A percentile compares a stretch with the other conserved stretches of the same genome.
Conservation (phyloP, 2,797 vertebrate genomes). For the Serranus cabrilla region DNA sequence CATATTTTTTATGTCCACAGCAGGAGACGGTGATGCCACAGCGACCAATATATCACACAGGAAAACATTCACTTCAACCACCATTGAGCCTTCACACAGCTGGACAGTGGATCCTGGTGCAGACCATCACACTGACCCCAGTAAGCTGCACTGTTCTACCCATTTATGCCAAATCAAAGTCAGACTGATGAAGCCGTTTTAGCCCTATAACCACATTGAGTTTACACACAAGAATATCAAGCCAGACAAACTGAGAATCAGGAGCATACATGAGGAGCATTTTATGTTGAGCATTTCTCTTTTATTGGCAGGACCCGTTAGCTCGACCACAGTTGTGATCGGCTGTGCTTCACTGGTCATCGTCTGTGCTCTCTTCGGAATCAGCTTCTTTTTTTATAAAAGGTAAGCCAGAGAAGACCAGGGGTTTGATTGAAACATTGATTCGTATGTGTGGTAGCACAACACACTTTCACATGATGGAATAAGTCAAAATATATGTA, state of each 20-base stretch:
- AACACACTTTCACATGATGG: background rate
- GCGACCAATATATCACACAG: accelerated
- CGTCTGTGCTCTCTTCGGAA: background rate
- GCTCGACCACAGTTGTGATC: background rate
- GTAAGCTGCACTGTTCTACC: constrained; percentile 14
- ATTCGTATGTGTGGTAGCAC: background rate
- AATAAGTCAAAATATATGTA: too few species aligned
- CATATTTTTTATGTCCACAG: background rate
- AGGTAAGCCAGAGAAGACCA: constrained; percentile 21
- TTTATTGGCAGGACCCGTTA: background rate
- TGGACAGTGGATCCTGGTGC: accelerated
- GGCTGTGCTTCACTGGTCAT: background rate
- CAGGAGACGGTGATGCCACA: accelerated
- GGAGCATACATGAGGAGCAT: background rate
- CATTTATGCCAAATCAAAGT: background rate
- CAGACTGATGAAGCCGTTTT: background rate
- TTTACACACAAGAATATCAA: background rate
- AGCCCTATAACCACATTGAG: background rate
- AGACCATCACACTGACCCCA: accelerated
- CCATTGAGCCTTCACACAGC: accelerated
- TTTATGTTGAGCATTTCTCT: background rate
- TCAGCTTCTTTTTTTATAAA: background rate
- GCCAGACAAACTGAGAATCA: background rate
- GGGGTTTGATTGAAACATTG: background rate
- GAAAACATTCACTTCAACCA: background rate